phyloP scores from a whole-genome alignment of 1,140 invertebrate species.

The Drosophila albomicans region DNA sequence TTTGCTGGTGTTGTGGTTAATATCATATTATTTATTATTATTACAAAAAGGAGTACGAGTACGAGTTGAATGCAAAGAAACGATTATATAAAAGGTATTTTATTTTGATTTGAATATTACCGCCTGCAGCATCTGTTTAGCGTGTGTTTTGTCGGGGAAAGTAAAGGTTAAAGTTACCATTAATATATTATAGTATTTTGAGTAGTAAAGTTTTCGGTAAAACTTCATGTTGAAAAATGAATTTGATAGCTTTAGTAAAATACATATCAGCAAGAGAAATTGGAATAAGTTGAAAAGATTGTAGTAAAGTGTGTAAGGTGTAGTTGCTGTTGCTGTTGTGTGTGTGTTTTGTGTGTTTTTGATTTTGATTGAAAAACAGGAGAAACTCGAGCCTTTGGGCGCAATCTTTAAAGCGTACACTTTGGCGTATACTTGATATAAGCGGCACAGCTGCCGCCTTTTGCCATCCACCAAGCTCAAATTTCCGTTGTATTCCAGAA shows the following conservation, averaged over 20 bases:
- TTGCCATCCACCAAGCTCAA: conserved; percentile 12
- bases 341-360: conserved; percentile 10
- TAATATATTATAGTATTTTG: conserved; percentile 44
- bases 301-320: not conserved
- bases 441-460: conserved; percentile 9
- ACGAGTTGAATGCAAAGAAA: conserved; percentile 36
- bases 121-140: conserved; percentile 84
- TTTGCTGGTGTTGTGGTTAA: conserved; percentile 24
- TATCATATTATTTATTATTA: not conserved
- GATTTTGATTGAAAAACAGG: not conserved
- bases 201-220: not conserved
- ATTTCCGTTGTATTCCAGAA: conserved; percentile 25
- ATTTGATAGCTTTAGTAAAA: conserved; percentile 40
- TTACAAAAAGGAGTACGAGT: conserved; percentile 46
- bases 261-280: conserved; percentile 45
- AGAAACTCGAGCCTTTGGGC: conserved; percentile 8
- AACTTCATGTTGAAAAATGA: conserved; percentile 6
- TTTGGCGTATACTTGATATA: conserved; percentile 7
- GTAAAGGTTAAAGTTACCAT: conserved; percentile 68
- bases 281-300: conserved; percentile 56
- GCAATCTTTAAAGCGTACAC: not conserved
- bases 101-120: conserved; percentile 45
- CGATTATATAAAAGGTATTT: conserved; percentile 24
- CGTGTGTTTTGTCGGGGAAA: conserved; percentile 63
- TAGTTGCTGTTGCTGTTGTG: conserved; percentile 4